Base-by-base conservation (phyloP, 1,140 invertebrate genomes). In the Bombyx mandarina region DNA sequence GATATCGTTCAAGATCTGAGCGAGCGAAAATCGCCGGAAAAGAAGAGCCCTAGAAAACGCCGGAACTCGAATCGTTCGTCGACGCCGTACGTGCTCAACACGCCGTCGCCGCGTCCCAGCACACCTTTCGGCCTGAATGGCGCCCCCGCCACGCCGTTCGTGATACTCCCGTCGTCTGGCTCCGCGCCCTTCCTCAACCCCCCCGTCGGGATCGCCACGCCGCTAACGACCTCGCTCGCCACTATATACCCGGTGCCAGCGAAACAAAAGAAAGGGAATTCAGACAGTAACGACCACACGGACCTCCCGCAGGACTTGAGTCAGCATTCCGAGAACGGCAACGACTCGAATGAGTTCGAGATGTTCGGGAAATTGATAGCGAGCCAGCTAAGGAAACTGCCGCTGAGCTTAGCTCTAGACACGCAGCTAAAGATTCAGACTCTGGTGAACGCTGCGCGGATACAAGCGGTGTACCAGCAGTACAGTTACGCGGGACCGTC, bases 281-380 rank as follows among this genome's bases (percentile, higher is more conserved):
- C 64, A 42, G 81, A 86, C 6, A 78, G 69, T 54, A 62, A 60
- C 54, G 80, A 82, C 50, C 71, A 70, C 54, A 72, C 71, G 8
- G 84, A 85, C 61, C 60, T 73, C n/a, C 77, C 82, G 9, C 82
- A 85, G 59, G 84, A 87, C 58, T 60, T 85, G 55, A 85, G 79
- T 62, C 80, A 87, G 64, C 77, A 83, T 62, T 74, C 79, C n/a
- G 83, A 86, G 60, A 77, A 77, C 45, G 79, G 73, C 7, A 84
- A 82, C 51, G 85, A 88, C 18, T 54, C 53, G 56, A 86, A 87
- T 54, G 86, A 88, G 64, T 88, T 86, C 45, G 86, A 88, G 65
- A 86, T 86, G 79, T 88, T 88, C 53, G 83, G 86, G 9, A 86
- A 86, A 67, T 63, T 86, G 62, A 86, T 88, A 51, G 82, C 86